Base-by-base conservation (phyloP, 35 echinoderm and acorn worm genomes). In the Nesometra sesokonis region DNA sequence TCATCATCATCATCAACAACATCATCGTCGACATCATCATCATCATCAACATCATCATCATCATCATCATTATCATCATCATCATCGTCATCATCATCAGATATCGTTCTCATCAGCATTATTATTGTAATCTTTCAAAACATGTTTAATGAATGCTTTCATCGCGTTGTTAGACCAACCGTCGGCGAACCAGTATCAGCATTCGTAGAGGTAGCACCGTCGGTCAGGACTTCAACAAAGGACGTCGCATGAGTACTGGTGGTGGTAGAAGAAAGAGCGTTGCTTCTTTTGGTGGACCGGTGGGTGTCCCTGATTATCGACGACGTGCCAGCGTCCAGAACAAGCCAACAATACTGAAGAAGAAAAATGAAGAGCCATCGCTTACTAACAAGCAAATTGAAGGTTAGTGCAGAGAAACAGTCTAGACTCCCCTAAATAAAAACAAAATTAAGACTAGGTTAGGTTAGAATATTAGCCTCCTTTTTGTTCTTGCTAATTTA, bases 341-440 rank as follows among this genome's bases (percentile, higher is more conserved):
- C 15, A 4, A 43, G 15, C 9, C 52, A 67, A 1, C 52, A 43
- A 43, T 7, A 11, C 52, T 15, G 4, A 43, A 67, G 52, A 67
- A 67, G 21, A 67, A 67, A 67, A 2, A 2, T 13, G 52, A 67
- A 67, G 91, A 93, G 31, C 91, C 91, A 21, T 82, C 91, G 7
- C 91, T 93, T 9, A 93, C 91, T n/a, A 81, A 37, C 15, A 82
- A 88, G 46, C 91, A 93, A 84, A 79, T 88, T 85, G 91, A 57
- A 85, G 91, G 91, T 93, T 67, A 67, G 52, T 13, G 8, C 0
- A 17, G 8, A 19, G 52, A 67, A 67, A 27, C 1, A 9, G 52
- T 43, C 5, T 43, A 4, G n/a, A n/a, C n/a, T n/a, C n/a, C n/a
- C n/a, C n/a, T n/a, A n/a, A n/a, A n/a, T n/a, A n/a, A n/a, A n/a